Evolutionary conservation across 2,888 invertebrate genomes (phyloP).

Genomic region (Rhabditophanes sp.): DNA sequence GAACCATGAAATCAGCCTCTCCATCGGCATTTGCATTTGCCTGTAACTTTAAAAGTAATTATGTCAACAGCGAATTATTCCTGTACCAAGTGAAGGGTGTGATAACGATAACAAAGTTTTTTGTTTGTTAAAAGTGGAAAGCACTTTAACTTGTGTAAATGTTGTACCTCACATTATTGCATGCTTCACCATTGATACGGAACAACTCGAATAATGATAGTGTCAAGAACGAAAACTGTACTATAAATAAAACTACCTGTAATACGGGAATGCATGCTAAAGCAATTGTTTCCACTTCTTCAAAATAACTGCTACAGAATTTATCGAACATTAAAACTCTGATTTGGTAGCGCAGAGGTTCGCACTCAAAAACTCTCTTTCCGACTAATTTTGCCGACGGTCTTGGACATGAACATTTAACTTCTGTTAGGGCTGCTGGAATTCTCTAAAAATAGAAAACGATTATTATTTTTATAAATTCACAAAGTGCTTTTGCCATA

Average conservation of each 20-base stretch:
- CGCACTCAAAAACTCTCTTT: conserved; percentile 39
- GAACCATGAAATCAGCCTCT: conserved; percentile 31
- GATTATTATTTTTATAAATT: background rate
- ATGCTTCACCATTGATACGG: conserved; percentile 1
- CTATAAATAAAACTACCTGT: too few species aligned
- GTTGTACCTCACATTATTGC: background rate
- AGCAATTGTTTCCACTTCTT: conserved; percentile 36
- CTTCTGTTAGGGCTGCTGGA: conserved; percentile 41
- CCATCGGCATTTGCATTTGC: conserved; percentile 39
- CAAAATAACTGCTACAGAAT: conserved; percentile 27
- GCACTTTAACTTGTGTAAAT: conserved; percentile 2
- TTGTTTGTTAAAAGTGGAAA: conserved; percentile 1
- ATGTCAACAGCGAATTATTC: too few species aligned
- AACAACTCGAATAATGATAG: conserved; percentile 3
- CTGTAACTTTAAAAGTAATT: conserved; percentile 25
- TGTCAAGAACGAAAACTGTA: too few species aligned
- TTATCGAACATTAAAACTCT: conserved; percentile 41
- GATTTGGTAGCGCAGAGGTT: conserved; percentile 37
- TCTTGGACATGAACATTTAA: conserved; percentile 36
- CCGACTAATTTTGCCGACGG: conserved; percentile 36
- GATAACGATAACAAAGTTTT: background rate
- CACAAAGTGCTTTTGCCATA: conserved; percentile 8
- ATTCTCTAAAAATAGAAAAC: conserved; percentile 31
- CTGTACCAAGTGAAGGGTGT: too few species aligned
- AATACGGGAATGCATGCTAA: conserved; percentile 41